These are phyloP conservation scores for Miichthys miiuy DNA, from an alignment of 2,797 vertebrate species.

Conservation along the genomic window DNA sequence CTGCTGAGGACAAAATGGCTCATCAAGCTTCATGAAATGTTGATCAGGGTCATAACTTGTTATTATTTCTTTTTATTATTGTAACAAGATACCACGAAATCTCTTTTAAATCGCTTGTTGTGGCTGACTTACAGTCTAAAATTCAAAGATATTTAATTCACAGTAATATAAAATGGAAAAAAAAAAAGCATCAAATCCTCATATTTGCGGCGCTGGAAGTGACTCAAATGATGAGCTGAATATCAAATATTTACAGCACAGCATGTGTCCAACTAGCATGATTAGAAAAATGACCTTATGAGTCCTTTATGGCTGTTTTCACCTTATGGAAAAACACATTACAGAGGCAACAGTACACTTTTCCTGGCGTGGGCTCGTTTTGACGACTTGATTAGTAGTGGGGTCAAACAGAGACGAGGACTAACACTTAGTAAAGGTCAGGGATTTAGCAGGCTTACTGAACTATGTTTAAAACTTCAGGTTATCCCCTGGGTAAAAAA, in stretches of 20 bases:
- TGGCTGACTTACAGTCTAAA: background rate
- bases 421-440: conserved; percentile 47
- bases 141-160: background rate
- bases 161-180: background rate
- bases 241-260: background rate
- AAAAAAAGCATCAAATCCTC: background rate
- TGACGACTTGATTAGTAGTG: conserved; percentile 15
- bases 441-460: conserved; percentile 73
- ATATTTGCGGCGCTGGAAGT: background rate
- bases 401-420: conserved; percentile 24
- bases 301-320: background rate
- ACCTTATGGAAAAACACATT: background rate
- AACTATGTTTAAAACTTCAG: conserved; percentile 76
- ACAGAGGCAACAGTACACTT: background rate
- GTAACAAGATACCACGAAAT: background rate
- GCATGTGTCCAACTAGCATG: background rate
- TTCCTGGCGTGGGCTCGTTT: conserved; percentile 1
- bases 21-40: background rate
- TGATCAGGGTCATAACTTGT: too few relatives aligned
- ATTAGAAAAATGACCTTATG: background rate
- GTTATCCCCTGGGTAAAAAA: conserved; percentile 48
- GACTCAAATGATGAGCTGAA: background rate
- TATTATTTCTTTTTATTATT: background rate
- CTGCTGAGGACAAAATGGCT: background rate
- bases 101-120: background rate